phyloP scores from a whole-genome alignment of 2,113 vertebrate species.

The Gambusia holbrooki region DNA sequence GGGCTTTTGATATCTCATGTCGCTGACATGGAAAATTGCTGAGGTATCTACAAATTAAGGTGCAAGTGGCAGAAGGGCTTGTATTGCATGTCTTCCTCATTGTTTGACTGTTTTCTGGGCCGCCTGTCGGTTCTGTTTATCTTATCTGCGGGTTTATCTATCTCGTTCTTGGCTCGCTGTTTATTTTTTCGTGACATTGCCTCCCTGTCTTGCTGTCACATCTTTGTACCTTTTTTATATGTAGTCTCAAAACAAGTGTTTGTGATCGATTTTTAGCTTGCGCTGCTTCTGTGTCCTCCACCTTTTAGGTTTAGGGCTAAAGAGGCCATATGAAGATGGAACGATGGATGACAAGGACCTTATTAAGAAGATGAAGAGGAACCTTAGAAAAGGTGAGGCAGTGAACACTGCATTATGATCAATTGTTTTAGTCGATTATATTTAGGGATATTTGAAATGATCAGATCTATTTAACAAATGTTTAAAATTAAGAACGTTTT shows the following conservation, averaged over 20 bases:
- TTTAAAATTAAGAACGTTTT: neutral
- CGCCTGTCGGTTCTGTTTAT: conserved; percentile 36
- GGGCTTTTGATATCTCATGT: conserved; percentile 20
- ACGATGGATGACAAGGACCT: conserved; percentile 95
- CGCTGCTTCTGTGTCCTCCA: neutral
- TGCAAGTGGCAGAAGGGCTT: conserved; percentile 24
- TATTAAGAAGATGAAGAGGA: conserved; percentile 99
- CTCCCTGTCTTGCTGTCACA: conserved; percentile 18
- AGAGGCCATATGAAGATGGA: conserved; percentile 95
- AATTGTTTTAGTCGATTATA: neutral
- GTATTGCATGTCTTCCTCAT: conserved; percentile 24
- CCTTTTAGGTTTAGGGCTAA: conserved; percentile 83
- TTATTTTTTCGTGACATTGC: conserved; percentile 27
- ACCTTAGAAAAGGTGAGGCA: conserved; percentile 91
- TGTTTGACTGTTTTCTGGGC: conserved; percentile 33
- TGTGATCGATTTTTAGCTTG: conserved; percentile 16
- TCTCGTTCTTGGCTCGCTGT: conserved; percentile 11
- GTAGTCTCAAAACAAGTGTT: conserved; percentile 9
- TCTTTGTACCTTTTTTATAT: conserved; percentile 15
- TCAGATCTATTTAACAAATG: neutral
- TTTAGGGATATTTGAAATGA: neutral
- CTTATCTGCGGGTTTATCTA: conserved; percentile 36
- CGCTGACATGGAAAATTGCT: conserved; percentile 35
- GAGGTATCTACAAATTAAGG: conserved; percentile 50
- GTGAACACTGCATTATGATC: neutral